A percentile compares a stretch with the other conserved stretches of the same genome.
Evolutionary conservation across 2,113 vertebrate genomes (phyloP).

Genomic region (Cololabis saira): DNA sequence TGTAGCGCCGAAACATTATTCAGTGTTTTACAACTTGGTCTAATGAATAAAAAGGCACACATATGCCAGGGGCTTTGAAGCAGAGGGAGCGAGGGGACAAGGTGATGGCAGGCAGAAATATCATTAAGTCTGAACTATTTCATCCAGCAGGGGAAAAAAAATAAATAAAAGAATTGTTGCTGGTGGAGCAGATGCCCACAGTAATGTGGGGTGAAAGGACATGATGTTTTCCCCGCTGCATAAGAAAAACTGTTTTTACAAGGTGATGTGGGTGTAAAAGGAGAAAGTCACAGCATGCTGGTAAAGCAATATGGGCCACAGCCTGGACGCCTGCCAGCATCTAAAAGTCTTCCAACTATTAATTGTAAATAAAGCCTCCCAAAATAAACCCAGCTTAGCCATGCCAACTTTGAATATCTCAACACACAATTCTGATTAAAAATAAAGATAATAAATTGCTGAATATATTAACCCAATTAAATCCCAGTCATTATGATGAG

Average conservation of each 20-base stretch:
- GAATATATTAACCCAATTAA: conserved; percentile 33
- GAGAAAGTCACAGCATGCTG: conserved; percentile 61
- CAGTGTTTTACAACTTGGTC: conserved; percentile 54
- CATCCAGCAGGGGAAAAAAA: conserved; percentile 50
- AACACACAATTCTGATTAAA: conserved; percentile 23
- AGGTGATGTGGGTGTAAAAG: conserved; percentile 74
- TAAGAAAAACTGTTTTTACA: conserved; percentile 71
- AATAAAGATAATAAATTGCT: conserved; percentile 25
- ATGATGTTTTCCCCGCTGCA: conserved; percentile 62
- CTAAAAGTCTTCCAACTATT: conserved; percentile 60
- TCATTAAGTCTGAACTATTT: conserved; percentile 61
- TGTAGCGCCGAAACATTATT: conserved; percentile 55
- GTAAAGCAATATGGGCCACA: conserved; percentile 59
- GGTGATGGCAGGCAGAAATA: conserved; percentile 68
- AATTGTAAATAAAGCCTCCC: conserved; percentile 53
- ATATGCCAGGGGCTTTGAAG: conserved; percentile 50
- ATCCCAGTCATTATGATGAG: conserved; percentile 28
- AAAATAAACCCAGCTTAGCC: conserved; percentile 46
- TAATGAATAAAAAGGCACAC: conserved; percentile 59
- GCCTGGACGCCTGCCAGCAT: conserved; percentile 45
- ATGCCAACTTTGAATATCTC: conserved; percentile 53
- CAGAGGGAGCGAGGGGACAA: conserved; percentile 51
- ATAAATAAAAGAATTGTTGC: conserved; percentile 52
- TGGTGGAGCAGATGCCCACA: conserved; percentile 66
- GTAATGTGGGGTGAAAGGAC: conserved; percentile 74